Conservation (phyloP, 1,140 invertebrate species). For the Lasioglossum albipes region DNA sequence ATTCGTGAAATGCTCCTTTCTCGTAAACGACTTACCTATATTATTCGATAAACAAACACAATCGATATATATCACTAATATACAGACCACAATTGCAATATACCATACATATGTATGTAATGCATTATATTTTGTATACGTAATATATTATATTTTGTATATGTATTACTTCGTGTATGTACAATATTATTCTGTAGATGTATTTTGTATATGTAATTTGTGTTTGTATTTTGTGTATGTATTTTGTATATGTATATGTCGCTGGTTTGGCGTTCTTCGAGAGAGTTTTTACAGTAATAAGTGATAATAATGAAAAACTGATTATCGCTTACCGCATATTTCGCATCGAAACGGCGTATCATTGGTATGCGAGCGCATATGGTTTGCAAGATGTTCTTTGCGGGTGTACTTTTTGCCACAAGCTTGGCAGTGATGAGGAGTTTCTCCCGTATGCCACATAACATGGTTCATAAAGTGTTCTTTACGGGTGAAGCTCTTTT, state of each 20-base stretch:
- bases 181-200: no score
- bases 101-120: no score
- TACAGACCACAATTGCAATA: no score
- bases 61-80: no score
- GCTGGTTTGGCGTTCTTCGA: neutral
- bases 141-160: no score
- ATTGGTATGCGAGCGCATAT: constrained; percentile 90
- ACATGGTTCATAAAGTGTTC: constrained; percentile 85
- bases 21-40: constrained; percentile 88
- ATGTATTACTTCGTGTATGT: no score
- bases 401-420: constrained; percentile 89
- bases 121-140: no score
- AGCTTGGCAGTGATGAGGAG: constrained; percentile 87
- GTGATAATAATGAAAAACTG: neutral
- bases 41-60: neutral
- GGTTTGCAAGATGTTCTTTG: constrained; percentile 88
- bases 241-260: no score
- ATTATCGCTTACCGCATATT: constrained; percentile 84
- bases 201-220: no score
- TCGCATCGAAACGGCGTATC: constrained; percentile 90
- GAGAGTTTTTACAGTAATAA: neutral
- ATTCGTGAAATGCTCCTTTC: constrained; percentile 92
- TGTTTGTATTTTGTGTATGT: no score
- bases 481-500: constrained; percentile 84
- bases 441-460: constrained; percentile 87